Conservation (phyloP, 2,797 vertebrate species). For the Anguilla anguilla region DNA sequence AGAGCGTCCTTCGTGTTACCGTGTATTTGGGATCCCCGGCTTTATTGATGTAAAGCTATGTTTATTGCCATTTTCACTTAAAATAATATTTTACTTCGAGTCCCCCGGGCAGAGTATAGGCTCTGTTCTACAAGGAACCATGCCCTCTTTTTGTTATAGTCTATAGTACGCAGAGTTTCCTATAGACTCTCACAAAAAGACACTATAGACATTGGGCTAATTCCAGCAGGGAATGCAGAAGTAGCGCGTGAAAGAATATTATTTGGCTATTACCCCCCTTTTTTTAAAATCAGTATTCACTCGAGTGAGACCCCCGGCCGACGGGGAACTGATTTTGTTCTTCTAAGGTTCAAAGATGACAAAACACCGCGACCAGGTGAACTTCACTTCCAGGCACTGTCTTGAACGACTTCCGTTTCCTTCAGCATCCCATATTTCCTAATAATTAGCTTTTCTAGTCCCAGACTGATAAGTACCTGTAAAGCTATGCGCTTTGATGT, state of each 20-base stretch:
- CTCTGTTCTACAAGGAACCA: background rate
- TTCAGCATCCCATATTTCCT: conserved; percentile 13
- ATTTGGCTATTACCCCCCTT: background rate
- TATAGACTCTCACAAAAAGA: background rate
- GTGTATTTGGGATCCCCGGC: background rate
- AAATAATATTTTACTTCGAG: background rate
- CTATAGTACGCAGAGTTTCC: background rate
- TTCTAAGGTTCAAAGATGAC: background rate
- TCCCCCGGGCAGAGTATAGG: background rate
- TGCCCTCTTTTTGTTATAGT: background rate
- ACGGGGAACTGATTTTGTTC: background rate
- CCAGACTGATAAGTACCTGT: conserved; percentile 15
- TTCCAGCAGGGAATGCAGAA: background rate
- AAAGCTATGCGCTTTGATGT: background rate
- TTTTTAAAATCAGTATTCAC: background rate
- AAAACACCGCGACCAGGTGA: background rate
- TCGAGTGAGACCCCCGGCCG: background rate
- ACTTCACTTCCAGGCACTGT: background rate
- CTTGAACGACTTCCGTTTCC: conserved; percentile 7
- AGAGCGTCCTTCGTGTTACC: background rate
- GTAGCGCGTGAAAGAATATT: background rate
- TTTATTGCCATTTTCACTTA: background rate
- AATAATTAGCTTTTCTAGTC: conserved; percentile 10
- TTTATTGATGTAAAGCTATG: background rate
- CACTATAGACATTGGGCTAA: background rate